Evolutionary conservation across 1,140 invertebrate species (phyloP), one percentile per base, ranked within the genome.

Genomic region (Nasonia vitripennis): DNA sequence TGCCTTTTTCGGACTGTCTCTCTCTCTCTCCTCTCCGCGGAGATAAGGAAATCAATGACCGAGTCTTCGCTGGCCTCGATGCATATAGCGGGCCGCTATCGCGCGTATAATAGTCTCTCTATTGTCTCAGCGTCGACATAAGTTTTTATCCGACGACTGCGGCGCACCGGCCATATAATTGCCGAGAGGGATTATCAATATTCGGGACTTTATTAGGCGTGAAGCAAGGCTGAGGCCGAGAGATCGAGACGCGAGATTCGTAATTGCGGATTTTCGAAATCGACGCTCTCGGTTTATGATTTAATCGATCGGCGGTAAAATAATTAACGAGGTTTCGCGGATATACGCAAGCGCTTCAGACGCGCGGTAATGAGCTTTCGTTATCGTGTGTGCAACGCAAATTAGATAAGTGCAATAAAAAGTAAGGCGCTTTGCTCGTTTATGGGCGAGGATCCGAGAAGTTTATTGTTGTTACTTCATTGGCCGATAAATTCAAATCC

Each of bases 41-140:
- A 80, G 84, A 85, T 81, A 85, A 81, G 79, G 20, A 37, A 85
- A 81, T 85, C 84, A 81, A 85, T 81, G 79, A 62, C 84, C 73
- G 62, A 77, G 79, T 81, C 84, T 68, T 81, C 37, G 27, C 31
- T 55, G 84, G 51, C 70, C 78, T 75, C 84, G 68, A 45, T 78
- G 77, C 77, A 62, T 68, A 67, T 70, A 11, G n/a, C 23, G 27
- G 27, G 41, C 68, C 23, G 11, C 41, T 74, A 81, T 55, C 68
- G 68, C 41, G 45, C 4, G 10, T 14, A 71, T 31, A 71, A 34
- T 71, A 31, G 9, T 31, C 2, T 41, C 0, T 70, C 62, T 12
- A 81, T 55, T 37, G 23, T 81, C 68, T 34, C 27, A 14, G 68
- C 68, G 68, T 11, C 55, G 55, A 62, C 5, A 62, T 62, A 20